These are phyloP conservation scores for Podotricha telesiphe DNA, from an alignment of 2,888 invertebrate genomes.

Conservation along the genomic window DNA sequence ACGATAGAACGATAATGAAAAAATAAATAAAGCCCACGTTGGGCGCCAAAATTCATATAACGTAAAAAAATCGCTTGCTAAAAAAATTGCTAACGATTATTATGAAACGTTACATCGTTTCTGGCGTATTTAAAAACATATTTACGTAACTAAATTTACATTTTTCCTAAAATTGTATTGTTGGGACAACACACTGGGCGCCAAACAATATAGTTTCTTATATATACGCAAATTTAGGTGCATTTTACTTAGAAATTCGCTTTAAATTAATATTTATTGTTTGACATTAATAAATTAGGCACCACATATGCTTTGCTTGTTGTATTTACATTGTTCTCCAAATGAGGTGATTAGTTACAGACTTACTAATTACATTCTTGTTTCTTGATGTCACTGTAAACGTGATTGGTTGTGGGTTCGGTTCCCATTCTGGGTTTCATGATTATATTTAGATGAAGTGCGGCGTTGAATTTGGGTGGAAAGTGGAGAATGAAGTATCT, in stretches of 20 bases:
- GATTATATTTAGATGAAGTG: no score
- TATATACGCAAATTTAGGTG: not conserved
- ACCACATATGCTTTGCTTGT: conserved; percentile 10
- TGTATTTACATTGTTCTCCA: conserved; percentile 2
- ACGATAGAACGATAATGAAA: conserved; percentile 7
- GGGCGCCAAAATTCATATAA: conserved; percentile 15
- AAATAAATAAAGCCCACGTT: conserved; percentile 12
- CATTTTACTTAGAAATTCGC: not conserved
- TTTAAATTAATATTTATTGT: not conserved
- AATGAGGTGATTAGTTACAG: conserved; percentile 25
- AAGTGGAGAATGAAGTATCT: no score
- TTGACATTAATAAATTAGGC: conserved; percentile 6
- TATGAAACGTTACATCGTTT: conserved; percentile 19
- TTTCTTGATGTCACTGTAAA: not conserved
- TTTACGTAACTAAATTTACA: conserved; percentile 5
- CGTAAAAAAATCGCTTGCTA: not conserved
- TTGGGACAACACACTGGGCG: not conserved
- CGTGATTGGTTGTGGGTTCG: no score
- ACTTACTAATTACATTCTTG: conserved; percentile 25
- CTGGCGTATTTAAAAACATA: conserved; percentile 12
- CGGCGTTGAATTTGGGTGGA: no score
- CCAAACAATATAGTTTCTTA: conserved; percentile 3
- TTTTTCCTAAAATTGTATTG: conserved; percentile 18
- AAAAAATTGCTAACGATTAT: conserved; percentile 14
- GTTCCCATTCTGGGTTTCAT: no score